Evolutionary conservation across 35 echinoderm and acorn worm species (phyloP).

Genomic region (Amphiura filiformis): DNA sequence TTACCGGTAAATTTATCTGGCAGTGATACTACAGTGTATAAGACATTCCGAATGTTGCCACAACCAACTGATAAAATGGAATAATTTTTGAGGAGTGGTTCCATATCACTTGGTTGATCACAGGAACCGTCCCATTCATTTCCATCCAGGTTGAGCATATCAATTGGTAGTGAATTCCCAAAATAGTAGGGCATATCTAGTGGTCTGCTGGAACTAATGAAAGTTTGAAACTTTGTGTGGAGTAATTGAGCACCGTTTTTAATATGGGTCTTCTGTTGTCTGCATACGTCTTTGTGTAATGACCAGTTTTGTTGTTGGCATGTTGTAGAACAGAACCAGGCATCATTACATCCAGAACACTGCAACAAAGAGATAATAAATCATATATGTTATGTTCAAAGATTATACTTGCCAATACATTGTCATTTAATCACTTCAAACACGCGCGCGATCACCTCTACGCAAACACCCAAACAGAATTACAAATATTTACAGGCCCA

Average conservation of each 20-base stretch:
- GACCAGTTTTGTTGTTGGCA: neutral
- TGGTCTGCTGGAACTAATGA: neutral
- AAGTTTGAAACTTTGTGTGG: no score
- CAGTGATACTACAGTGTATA: conserved; percentile 53
- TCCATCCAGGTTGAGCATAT: conserved; percentile 45
- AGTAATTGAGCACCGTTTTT: no score
- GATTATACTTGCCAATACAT: no score
- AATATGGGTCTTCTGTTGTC: neutral
- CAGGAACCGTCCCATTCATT: conserved; percentile 17
- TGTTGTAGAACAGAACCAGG: conserved; percentile 11
- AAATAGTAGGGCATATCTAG: conserved; percentile 25
- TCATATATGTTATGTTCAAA: no score
- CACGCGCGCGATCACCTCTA: no score
- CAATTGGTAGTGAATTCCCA: conserved; percentile 47
- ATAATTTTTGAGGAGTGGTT: neutral
- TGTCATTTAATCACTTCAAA: no score
- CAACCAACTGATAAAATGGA: conserved; percentile 40
- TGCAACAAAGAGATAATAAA: neutral
- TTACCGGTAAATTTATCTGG: conserved; percentile 46
- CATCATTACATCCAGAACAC: conserved; percentile 13
- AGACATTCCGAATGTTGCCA: conserved; percentile 48
- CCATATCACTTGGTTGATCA: neutral
- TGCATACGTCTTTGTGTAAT: neutral
- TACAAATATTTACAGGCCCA: no score
- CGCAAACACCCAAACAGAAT: no score